Conservation (phyloP, 2,888 invertebrate genomes). For the Lypha dubia region DNA sequence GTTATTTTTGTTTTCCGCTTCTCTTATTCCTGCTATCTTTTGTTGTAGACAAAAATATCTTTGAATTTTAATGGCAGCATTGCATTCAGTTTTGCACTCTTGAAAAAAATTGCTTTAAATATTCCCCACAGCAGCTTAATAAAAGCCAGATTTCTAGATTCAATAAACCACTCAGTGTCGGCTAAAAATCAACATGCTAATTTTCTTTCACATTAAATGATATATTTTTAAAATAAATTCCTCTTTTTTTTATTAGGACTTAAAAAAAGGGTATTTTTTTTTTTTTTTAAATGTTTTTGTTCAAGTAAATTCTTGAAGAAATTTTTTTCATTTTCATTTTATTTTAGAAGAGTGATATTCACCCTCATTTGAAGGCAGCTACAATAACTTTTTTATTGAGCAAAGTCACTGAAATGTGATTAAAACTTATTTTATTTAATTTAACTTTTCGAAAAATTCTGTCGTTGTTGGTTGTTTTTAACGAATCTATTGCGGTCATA, state of each 20-base stretch:
- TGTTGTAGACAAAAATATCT: neutral
- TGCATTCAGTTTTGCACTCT: neutral
- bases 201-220: conserved; percentile 1
- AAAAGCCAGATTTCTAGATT: conserved; percentile 10
- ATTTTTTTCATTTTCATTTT: too few species aligned
- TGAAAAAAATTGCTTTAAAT: too few species aligned
- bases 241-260: too few species aligned
- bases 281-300: neutral
- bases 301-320: too few species aligned
- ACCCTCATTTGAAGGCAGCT: neutral
- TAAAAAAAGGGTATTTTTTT: neutral
- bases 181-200: neutral
- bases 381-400: neutral
- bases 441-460: neutral
- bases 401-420: neutral
- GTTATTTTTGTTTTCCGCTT: neutral
- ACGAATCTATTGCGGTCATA: conserved; percentile 56
- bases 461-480: neutral
- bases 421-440: conserved; percentile 25
- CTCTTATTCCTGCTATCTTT: neutral
- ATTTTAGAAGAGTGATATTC: neutral
- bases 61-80: conserved; percentile 8
- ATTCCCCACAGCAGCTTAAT: neutral
- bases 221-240: too few species aligned
- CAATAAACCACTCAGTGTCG: neutral